A percentile compares a stretch with the other conserved stretches of the same genome.
Evolutionary conservation across 2,113 vertebrate species (phyloP).

Genomic region (Onychorhynchus coronatus): DNA sequence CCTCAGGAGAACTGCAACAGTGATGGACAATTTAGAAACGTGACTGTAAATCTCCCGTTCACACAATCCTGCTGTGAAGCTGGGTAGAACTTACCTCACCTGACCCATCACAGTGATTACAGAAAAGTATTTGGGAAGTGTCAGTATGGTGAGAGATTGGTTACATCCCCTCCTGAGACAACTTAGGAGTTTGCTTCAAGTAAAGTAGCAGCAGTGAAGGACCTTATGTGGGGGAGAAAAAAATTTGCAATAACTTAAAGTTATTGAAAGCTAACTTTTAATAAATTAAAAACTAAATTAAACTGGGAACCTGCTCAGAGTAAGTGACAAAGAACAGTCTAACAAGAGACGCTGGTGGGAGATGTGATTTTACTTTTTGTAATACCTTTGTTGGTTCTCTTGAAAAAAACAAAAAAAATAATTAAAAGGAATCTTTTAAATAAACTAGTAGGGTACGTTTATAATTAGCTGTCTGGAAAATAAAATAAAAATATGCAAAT

Average conservation of each 20-base stretch:
- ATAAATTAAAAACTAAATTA: neutral
- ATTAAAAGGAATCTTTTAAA: neutral
- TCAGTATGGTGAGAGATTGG: neutral
- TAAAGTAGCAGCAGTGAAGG: neutral
- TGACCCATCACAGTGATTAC: neutral
- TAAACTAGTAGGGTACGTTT: neutral
- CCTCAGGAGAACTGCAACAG: slow-evolving; percentile 67
- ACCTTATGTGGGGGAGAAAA: neutral
- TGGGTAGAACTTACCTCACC: neutral
- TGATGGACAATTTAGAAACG: slow-evolving; percentile 37
- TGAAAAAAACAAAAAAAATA: neutral
- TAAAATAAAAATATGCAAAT: neutral
- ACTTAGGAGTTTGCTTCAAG: neutral
- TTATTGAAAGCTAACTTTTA: neutral
- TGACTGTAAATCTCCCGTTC: slow-evolving; percentile 57
- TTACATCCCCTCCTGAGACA: neutral
- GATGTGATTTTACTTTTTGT: neutral
- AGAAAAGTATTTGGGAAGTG: neutral
- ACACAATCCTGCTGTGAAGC: neutral
- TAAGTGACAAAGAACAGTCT: neutral
- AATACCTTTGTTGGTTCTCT: neutral
- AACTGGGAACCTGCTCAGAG: neutral
- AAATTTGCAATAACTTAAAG: rapidly evolving
- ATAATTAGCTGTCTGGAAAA: neutral
- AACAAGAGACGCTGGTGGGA: neutral